These are phyloP conservation scores for Dasypolia templi DNA, from an alignment of 2,888 invertebrate species.

Conservation along the genomic window DNA sequence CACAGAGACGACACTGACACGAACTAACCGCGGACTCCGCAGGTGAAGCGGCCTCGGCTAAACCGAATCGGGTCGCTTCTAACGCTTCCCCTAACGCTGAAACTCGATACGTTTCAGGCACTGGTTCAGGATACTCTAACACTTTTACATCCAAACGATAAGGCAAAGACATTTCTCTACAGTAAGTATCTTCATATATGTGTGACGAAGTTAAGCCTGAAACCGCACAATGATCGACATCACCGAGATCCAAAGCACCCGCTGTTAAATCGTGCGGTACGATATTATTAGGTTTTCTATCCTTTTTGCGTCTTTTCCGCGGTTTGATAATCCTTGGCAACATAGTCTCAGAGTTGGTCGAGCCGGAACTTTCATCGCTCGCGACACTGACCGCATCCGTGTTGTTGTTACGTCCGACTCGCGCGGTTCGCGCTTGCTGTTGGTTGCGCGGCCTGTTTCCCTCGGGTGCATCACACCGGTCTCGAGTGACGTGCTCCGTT, in stretches of 20 bases:
- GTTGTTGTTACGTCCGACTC: conserved; percentile 88
- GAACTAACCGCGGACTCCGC: conserved; percentile 87
- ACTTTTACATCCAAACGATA: conserved; percentile 87
- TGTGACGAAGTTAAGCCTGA: conserved; percentile 80
- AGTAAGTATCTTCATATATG: conserved; percentile 88
- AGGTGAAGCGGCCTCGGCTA: conserved; percentile 86
- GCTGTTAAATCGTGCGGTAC: conserved; percentile 85
- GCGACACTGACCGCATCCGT: conserved; percentile 93
- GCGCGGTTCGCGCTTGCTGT: conserved; percentile 83
- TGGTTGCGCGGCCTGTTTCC: conserved; percentile 85
- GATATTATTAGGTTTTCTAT: conserved; percentile 93
- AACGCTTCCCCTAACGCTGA: conserved; percentile 89
- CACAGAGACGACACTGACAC: conserved; percentile 94
- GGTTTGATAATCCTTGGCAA: conserved; percentile 97
- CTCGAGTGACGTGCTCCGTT: conserved; percentile 79
- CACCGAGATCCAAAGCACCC: conserved; percentile 83
- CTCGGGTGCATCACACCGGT: conserved; percentile 83
- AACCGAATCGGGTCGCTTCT: conserved; percentile 86
- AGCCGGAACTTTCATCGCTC: conserved; percentile 94
- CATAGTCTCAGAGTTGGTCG: conserved; percentile 92
- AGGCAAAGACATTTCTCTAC: conserved; percentile 88
- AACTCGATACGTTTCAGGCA: conserved; percentile 85
- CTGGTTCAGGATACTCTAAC: conserved; percentile 84
- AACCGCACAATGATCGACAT: conserved; percentile 86
- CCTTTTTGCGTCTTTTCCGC: conserved; percentile 96